These are phyloP conservation scores for Bhutanitis thaidina DNA, from an alignment of 2,888 invertebrate species.

Conservation along the genomic window DNA sequence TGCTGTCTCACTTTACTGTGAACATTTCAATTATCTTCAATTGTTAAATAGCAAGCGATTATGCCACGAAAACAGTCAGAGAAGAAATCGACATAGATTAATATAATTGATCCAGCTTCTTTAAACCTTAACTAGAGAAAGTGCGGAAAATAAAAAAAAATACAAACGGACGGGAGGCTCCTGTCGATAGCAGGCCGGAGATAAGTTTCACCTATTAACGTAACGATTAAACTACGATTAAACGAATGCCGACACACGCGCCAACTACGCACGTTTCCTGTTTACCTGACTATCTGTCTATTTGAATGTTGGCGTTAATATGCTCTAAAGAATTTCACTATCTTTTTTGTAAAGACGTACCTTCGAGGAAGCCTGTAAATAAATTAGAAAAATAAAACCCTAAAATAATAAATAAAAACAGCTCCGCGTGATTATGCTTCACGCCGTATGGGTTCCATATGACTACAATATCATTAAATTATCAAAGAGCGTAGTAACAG, in stretches of 20 bases:
- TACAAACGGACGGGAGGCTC: conserved; percentile 34
- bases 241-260: conserved; percentile 49
- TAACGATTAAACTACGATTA: conserved; percentile 61
- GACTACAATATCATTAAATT: too few species aligned
- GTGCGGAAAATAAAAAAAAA: conserved; percentile 25
- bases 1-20: too few species aligned
- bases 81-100: background rate
- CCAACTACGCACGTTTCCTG: conserved; percentile 47
- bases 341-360: too few species aligned
- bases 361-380: too few species aligned
- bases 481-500: too few species aligned
- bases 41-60: too few species aligned
- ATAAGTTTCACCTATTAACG: conserved; percentile 69
- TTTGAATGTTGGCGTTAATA: conserved; percentile 21
- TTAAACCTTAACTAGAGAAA: conserved; percentile 32
- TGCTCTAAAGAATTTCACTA: background rate
- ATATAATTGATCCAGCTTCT: conserved; percentile 12
- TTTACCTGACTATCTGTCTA: conserved; percentile 33
- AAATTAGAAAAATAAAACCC: too few species aligned
- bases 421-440: too few species aligned
- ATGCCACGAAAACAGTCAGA: background rate
- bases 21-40: too few species aligned
- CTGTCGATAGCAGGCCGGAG: conserved; percentile 34
- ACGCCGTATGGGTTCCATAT: too few species aligned
- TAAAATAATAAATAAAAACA: too few species aligned